Evolutionary conservation across 2,888 invertebrate species (phyloP), one percentile per base, ranked within the genome.

Genomic region (Acanthosepion pharaonis): DNA sequence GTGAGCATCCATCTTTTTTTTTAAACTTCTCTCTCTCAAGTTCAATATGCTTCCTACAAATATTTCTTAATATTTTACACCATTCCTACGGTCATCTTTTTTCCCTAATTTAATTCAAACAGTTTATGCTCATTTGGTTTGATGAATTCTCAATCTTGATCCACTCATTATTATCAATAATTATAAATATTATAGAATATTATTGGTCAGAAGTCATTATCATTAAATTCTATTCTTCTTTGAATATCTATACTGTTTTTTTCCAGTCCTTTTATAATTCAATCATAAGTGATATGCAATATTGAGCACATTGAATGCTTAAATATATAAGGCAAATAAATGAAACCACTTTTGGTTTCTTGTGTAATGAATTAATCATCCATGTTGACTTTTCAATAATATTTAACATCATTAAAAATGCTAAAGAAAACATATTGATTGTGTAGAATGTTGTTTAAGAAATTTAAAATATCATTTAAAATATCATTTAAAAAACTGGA

Each of bases 131-230:
- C 78, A 78, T 15, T 78, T 78, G 78, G n/a, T 78, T 78, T 78
- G n/a, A 33, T 9, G 33, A n/a, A 78, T 33, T n/a, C 15, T n/a
- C n/a, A 78, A 11, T 11, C 78, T 15, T 11, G n/a, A n/a, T n/a
- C 23, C 5, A 18, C 20, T 59, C 23, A 59, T 20, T 59, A 20
- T 23, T 59, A 59, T 59, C 59, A 23, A 59, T 59, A 59, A n/a
- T 78, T 78, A n/a, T 78, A n/a, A 78, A 78, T 78, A 9, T n/a
- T n/a, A 78, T 78, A 78, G n/a, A 78, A 78, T 78, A 78, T 78
- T n/a, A 78, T 78, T 78, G 78, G n/a, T 78, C 9, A 9, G 78
- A 78, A 78, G 78, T n/a, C 78, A 78, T 6, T 78, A n/a, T n/a
- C n/a, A 78, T 78, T 78, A 78, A 28, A n/a, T 59, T 6, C 20